Base-by-base conservation (phyloP, 2,797 vertebrate genomes). In the Gallinago solitaria region DNA sequence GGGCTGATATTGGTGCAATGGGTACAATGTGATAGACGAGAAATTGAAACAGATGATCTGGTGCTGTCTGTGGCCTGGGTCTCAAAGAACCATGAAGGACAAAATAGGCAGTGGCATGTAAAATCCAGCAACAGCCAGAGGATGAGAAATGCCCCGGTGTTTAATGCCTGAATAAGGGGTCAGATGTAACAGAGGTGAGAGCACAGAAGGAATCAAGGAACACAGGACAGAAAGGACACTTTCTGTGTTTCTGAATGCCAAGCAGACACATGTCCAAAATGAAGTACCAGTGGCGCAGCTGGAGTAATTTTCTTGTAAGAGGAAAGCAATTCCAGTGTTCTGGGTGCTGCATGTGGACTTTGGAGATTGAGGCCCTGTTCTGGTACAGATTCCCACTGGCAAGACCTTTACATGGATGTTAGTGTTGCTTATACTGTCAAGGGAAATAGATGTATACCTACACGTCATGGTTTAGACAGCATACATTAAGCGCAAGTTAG, bases 271-370 rank as follows among this genome's bases (percentile, higher is more conserved):
- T 3, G 14, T 54, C 60, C 20, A 45, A 50, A 14, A 25, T 10
- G 4, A 63, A 70, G 18, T 43, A 43, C 35, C 23, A 32, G 30
- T 43, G 53, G 11, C 1, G 1, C 0, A 1, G 32, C 32, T 78
- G 35, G 27, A 71, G 10, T 54, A 71, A 64, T 32, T 16, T 11
- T 69, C 19, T 21, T 43, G 51, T 28, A 54, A 60, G 11, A 33
- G 24, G 41, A 32, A 76, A 51, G 18, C 18, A n/a, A 75, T 16
- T 39, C 43, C 17, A 53, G 4, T 10, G 8, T 70, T 64, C 35
- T 28, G 25, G n/a, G 25, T 47, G 11, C 30, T 53, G 16, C 57
- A 11, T 18, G 16, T 35, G 57, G 33, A 47, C 25, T 59, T 64
- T 51, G 35, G 50, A 70, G 25, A 14, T 3, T 23, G 32, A 17